These are phyloP conservation scores for Oncorhynchus kisutch DNA, from an alignment of 2,113 vertebrate species.

Conservation along the genomic window DNA sequence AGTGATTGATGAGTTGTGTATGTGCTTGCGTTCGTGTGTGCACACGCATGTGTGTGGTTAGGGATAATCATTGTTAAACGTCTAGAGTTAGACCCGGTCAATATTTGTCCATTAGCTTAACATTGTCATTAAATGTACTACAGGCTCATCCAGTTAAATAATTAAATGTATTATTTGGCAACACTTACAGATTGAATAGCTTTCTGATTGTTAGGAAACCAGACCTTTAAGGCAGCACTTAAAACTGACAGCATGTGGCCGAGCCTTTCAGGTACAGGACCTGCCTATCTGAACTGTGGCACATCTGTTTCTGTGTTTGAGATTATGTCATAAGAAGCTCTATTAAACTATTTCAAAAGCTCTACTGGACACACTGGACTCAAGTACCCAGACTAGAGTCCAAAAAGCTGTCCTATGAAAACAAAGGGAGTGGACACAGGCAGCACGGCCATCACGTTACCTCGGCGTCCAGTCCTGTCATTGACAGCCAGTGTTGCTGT, in stretches of 20 bases:
- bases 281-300: too few species aligned
- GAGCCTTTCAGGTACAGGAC: too few species aligned
- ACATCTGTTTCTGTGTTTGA: too few species aligned
- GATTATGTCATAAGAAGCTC: too few species aligned
- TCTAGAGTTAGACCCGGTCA: background rate
- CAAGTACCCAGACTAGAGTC: background rate
- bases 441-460: background rate
- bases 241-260: background rate
- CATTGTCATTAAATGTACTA: too few species aligned
- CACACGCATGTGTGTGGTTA: background rate
- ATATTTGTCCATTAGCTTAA: background rate
- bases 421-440: background rate
- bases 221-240: background rate
- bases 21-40: conserved; percentile 1
- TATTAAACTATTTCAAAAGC: background rate
- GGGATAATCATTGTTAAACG: background rate
- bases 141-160: too few species aligned
- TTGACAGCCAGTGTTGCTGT: background rate
- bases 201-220: too few species aligned
- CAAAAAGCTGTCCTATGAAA: background rate
- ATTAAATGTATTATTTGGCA: too few species aligned
- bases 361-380: background rate
- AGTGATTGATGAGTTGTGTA: conserved; percentile 29
- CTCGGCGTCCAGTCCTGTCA: background rate
- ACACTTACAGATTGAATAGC: too few species aligned